Evolutionary conservation across 1,140 invertebrate genomes (phyloP), one percentile per base, ranked within the genome.

Genomic region (Hyles vespertilio): DNA sequence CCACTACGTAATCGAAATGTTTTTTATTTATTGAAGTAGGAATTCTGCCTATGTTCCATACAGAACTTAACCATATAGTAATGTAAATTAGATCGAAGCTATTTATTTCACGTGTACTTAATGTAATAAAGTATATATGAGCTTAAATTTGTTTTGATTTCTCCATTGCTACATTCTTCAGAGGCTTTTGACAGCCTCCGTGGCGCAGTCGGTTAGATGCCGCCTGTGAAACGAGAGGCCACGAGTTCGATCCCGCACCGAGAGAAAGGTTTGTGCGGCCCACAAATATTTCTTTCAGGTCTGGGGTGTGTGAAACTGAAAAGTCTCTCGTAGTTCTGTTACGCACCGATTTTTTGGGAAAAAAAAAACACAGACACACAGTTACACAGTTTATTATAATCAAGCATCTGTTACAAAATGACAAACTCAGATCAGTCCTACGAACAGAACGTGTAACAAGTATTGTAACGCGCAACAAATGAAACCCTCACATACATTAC

Each of bases 311-410:
- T 22, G 22, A 22, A 22, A 22, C 0, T 22, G 22, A 22, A 22
- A 22, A 22, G 22, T 22, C 22, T 22, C 22, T 22, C 22, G 22
- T 22, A 22, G 22, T 22, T 22, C 22, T 22, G 22, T 1, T 22
- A 22, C 22, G 1, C 22, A 22, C 22, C 0, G 22, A 22, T 22
- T 22, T 22, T 22, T 22, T 22, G 10, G n/a, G 50, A 61, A 65
- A 54, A 61, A 69, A 66, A 67, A 68, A 51, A 56, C 32, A 64
- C 52, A n/a, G 10, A 33, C 56, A 77, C 72, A 63, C 45, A 77
- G 64, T 72, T 70, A 78, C 59, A 71, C 72, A 72, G 72, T 79
- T 77, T 81, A 79, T 74, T 77, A 58, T 58, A 61, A 67, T 63
- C 49, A 85, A 81, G 82, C 82, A 67, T 79, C 75, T 66, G 68